phyloP scores from a whole-genome alignment of 2,797 vertebrate genomes.

The Sebastes nivosus region DNA sequence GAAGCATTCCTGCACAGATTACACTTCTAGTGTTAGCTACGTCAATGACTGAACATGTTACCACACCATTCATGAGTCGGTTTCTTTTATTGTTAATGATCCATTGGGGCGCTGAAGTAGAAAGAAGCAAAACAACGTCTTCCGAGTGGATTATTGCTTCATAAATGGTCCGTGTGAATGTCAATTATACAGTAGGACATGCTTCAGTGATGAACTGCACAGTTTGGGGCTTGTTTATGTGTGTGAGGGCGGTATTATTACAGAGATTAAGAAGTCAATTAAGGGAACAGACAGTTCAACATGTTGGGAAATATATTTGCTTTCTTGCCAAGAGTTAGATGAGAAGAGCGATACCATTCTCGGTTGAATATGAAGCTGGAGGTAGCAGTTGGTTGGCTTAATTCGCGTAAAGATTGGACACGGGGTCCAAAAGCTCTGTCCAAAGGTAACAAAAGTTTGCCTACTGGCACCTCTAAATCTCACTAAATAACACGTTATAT shows the following conservation, averaged over 20 bases:
- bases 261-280: not conserved
- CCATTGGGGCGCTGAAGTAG: not conserved
- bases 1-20: slow-evolving; percentile 21
- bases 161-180: slow-evolving; percentile 18
- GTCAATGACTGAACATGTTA: not conserved
- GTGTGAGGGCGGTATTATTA: not conserved
- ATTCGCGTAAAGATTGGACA: not conserved
- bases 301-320: not conserved
- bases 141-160: slow-evolving; percentile 1
- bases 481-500: not conserved
- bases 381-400: not conserved
- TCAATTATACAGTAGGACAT: not conserved
- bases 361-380: not conserved
- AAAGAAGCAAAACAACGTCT: slow-evolving; percentile 6
- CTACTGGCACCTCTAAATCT: not conserved
- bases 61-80: not conserved
- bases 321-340: not conserved
- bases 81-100: slow-evolving; percentile 19
- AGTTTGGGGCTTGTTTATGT: not conserved
- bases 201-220: slow-evolving; percentile 4
- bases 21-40: not conserved
- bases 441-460: not conserved
- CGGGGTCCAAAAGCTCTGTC: not conserved
- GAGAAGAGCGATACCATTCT: not conserved
- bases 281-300: not conserved